These are phyloP conservation scores for Rhodophaea formosa DNA, from an alignment of 2,888 invertebrate genomes.

Conservation along the genomic window DNA sequence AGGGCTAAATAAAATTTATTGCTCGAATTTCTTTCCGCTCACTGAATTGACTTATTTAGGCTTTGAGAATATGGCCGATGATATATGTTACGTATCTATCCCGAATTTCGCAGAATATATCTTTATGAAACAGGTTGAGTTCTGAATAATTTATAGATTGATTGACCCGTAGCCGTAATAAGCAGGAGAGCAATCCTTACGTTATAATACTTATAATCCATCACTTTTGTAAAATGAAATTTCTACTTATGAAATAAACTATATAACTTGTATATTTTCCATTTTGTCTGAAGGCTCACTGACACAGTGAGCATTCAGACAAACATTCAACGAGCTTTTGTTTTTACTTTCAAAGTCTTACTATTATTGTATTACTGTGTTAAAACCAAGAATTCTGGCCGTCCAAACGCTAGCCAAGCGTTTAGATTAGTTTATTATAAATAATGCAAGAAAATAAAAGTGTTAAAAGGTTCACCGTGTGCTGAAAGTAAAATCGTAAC, in stretches of 20 bases:
- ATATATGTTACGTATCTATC: constrained; percentile 24
- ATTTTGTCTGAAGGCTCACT: too few species aligned
- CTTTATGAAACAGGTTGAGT: neutral
- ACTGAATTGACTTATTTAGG: constrained; percentile 32
- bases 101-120: neutral
- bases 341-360: too few species aligned
- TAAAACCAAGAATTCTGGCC: too few species aligned
- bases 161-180: neutral
- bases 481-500: constrained; percentile 27
- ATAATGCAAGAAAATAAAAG: neutral
- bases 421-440: neutral
- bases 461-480: neutral
- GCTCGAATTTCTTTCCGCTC: constrained; percentile 34
- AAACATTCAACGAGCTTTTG: too few species aligned
- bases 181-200: too few species aligned
- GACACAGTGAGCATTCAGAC: too few species aligned
- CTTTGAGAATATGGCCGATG: constrained; percentile 25
- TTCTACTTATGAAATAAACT: too few species aligned
- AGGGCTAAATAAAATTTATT: constrained; percentile 37
- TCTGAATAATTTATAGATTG: neutral
- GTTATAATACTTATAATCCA: neutral
- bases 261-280: too few species aligned
- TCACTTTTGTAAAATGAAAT: too few species aligned
- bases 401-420: too few species aligned
- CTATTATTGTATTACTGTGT: too few species aligned